A percentile compares a stretch with the other conserved stretches of the same genome.
These are phyloP conservation scores for Porites lutea DNA, from an alignment of 64 coral and sea anemone genomes.

Conservation along the genomic window DNA sequence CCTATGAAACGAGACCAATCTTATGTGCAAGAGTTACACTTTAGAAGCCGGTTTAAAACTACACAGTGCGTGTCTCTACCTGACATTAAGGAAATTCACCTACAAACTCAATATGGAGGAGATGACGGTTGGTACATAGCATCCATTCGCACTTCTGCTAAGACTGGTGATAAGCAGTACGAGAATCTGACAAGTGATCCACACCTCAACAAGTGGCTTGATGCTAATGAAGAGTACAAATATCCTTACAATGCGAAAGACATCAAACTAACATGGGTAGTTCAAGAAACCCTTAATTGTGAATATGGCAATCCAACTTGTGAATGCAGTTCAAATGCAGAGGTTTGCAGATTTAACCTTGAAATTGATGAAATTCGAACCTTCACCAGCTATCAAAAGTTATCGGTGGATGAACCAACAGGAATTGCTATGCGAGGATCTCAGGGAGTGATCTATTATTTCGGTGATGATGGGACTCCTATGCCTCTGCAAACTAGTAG, in stretches of 20 bases:
- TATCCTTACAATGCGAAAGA: slow-evolving; percentile 33
- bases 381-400: too few species aligned
- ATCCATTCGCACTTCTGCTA: slow-evolving; percentile 51
- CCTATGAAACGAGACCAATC: not conserved
- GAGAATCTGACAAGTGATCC: slow-evolving; percentile 56
- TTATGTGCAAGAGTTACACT: slow-evolving; percentile 21
- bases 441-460: slow-evolving; percentile 26
- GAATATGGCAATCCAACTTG: slow-evolving; percentile 30
- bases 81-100: slow-evolving; percentile 18
- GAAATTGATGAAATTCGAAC: slow-evolving; percentile 20
- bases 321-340: not conserved
- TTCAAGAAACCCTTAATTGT: slow-evolving; percentile 8
- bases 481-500: not conserved
- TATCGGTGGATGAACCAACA: too few species aligned
- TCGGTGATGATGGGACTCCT: not conserved
- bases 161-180: slow-evolving; percentile 40
- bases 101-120: slow-evolving; percentile 5
- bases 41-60: slow-evolving; percentile 4
- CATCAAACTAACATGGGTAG: slow-evolving; percentile 32
- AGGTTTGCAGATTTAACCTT: slow-evolving; percentile 8
- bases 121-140: slow-evolving; percentile 19
- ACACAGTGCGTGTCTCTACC: slow-evolving; percentile 16
- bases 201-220: slow-evolving; percentile 38
- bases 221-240: slow-evolving; percentile 61
- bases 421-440: not conserved